These are phyloP conservation scores for Eulithis testata DNA, from an alignment of 2,888 invertebrate species.

Conservation along the genomic window DNA sequence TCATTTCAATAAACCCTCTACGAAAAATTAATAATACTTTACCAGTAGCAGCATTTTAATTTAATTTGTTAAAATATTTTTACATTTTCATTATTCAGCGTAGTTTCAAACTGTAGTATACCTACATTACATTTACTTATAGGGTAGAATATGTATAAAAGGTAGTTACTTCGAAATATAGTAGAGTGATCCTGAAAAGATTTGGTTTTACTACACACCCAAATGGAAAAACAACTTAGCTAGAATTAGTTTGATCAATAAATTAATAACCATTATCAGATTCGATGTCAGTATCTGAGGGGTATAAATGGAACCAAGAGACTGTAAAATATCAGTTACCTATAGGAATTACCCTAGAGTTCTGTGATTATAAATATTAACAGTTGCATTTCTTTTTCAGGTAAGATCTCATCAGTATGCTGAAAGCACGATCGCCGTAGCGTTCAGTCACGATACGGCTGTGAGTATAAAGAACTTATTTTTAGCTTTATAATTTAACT, in stretches of 20 bases:
- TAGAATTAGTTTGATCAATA: too few relatives aligned
- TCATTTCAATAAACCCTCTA: not conserved
- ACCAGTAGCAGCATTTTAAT: not conserved
- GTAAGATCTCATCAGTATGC: slow-evolving; percentile 57
- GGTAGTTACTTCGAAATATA: too few relatives aligned
- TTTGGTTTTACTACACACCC: too few relatives aligned
- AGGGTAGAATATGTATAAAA: too few relatives aligned
- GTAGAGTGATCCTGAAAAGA: too few relatives aligned
- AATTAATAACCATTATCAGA: too few relatives aligned
- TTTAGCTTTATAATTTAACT: not conserved
- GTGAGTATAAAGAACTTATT: slow-evolving; percentile 48
- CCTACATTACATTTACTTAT: too few relatives aligned
- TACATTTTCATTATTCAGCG: not conserved
- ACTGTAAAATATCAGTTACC: too few relatives aligned
- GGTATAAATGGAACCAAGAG: too few relatives aligned
- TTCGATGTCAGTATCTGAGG: too few relatives aligned
- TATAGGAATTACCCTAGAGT: too few relatives aligned
- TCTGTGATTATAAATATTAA: slow-evolving; percentile 16
- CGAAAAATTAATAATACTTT: not conserved
- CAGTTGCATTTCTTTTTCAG: slow-evolving; percentile 49
- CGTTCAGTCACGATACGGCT: slow-evolving; percentile 46
- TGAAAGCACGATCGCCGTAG: slow-evolving; percentile 43
- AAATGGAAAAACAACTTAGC: too few relatives aligned
- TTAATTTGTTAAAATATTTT: not conserved
- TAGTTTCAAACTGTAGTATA: not conserved